phyloP scores from a whole-genome alignment of 2,113 vertebrate genomes.

The Nematolebias whitei region DNA sequence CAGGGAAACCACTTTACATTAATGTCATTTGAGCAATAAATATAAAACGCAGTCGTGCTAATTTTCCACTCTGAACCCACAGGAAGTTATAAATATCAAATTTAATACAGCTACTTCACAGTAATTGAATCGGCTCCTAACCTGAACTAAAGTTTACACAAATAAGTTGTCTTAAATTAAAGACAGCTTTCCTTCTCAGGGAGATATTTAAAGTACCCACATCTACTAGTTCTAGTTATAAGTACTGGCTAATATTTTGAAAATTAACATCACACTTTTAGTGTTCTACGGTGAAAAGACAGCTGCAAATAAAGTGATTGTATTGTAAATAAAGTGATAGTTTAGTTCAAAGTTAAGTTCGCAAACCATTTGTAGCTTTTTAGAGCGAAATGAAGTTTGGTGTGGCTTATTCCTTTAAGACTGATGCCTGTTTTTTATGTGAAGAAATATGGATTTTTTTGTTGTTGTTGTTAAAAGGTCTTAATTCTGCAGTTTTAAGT shows the following conservation, averaged over 20 bases:
- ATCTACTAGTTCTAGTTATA: neutral
- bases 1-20: neutral
- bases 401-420: neutral
- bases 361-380: neutral
- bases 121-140: neutral
- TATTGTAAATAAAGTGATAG: neutral
- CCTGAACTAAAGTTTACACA: neutral
- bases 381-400: neutral
- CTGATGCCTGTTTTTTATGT: neutral
- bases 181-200: neutral
- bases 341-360: neutral
- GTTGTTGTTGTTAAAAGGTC: slow-evolving; percentile 6
- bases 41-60: no score
- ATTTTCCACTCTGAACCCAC: no score
- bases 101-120: neutral
- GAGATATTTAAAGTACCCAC: neutral
- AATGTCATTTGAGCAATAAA: neutral
- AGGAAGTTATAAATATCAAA: neutral
- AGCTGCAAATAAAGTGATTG: neutral
- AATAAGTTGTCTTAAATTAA: neutral
- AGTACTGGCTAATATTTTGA: neutral
- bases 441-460: neutral
- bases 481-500: slow-evolving; percentile 38
- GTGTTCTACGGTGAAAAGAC: neutral
- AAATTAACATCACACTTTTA: neutral